Percentiles rank a stretch among this genome's conserved stretches.
Evolutionary conservation across 2,888 invertebrate species (phyloP).

Genomic region (Elysia crispata): DNA sequence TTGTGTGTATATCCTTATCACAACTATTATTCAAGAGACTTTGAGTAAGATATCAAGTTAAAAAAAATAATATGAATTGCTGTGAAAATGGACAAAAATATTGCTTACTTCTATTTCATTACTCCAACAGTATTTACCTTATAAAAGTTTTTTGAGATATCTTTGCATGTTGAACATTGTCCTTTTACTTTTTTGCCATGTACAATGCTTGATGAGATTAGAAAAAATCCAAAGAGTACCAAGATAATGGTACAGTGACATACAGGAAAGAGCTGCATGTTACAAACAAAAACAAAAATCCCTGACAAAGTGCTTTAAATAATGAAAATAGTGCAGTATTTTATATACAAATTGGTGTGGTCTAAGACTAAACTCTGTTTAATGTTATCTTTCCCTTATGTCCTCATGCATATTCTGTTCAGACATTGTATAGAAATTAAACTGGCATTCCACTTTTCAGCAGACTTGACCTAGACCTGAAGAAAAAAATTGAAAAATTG

Average conservation of each 20-base stretch:
- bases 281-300: neutral
- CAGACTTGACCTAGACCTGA: neutral
- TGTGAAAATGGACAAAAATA: no score
- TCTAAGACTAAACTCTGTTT: neutral
- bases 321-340: neutral
- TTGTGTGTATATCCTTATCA: no score
- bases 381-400: neutral
- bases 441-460: no score
- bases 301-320: neutral
- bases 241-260: neutral
- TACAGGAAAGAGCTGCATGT: neutral
- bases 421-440: neutral
- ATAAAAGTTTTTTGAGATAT: slow-evolving; percentile 63
- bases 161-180: slow-evolving; percentile 58
- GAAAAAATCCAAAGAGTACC: neutral
- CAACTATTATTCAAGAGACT: no score
- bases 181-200: slow-evolving; percentile 42
- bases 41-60: no score
- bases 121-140: slow-evolving; percentile 55
- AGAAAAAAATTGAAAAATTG: neutral
- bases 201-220: slow-evolving; percentile 30
- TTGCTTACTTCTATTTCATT: neutral
- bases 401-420: slow-evolving; percentile 2
- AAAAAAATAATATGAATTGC: neutral
- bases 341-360: neutral